These are phyloP conservation scores for Bucco capensis DNA, from an alignment of 2,113 vertebrate species.

Conservation along the genomic window DNA sequence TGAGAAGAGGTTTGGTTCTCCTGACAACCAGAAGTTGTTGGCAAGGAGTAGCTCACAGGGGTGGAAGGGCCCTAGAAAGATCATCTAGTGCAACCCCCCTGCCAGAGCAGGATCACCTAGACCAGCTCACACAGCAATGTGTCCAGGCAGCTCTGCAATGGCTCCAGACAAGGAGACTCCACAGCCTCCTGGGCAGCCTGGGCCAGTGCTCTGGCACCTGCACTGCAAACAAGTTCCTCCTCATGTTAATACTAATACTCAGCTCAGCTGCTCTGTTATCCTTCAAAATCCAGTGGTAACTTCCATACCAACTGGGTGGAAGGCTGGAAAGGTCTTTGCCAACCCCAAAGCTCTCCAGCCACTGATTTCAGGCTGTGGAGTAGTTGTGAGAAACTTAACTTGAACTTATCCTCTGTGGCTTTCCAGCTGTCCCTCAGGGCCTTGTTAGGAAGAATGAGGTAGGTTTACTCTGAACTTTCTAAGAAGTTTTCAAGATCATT, in stretches of 20 bases:
- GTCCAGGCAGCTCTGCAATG: too few species aligned
- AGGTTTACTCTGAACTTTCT: not conserved
- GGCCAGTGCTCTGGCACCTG: too few species aligned
- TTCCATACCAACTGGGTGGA: not conserved
- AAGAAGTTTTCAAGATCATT: not conserved
- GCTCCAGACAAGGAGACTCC: too few species aligned
- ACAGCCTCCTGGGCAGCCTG: too few species aligned
- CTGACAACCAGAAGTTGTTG: not conserved
- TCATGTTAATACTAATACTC: too few species aligned
- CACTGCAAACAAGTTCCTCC: too few species aligned
- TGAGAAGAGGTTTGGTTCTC: not conserved
- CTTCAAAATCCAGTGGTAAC: not conserved
- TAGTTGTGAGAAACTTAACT: not conserved
- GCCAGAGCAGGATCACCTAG: too few species aligned
- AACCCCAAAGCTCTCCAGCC: not conserved
- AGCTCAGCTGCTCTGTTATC: not conserved
- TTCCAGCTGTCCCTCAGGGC: not conserved
- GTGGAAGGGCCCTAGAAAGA: too few species aligned
- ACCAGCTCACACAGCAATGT: too few species aligned
- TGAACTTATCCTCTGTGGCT: not conserved
- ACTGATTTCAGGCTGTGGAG: not conserved
- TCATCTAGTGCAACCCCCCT: too few species aligned
- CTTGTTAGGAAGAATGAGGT: constrained; percentile 16
- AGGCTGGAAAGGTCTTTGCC: not conserved
- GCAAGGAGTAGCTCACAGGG: not conserved